Conservation (phyloP, 1,140 invertebrate genomes). For the Calephelis nemesis region DNA sequence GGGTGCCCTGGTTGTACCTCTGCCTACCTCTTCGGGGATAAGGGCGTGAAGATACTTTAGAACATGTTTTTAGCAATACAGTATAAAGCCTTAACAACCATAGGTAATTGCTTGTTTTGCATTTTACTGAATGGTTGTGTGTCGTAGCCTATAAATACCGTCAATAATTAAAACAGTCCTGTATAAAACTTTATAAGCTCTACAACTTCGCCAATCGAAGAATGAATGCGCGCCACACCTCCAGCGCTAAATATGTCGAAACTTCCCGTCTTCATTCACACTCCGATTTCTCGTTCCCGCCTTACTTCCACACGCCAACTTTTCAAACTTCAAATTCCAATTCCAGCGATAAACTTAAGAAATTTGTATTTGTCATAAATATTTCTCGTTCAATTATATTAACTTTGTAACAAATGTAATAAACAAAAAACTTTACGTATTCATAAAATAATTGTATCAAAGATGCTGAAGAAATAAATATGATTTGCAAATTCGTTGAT, state of each 20-base stretch:
- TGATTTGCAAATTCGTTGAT: too few relatives aligned
- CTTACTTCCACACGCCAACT: slow-evolving; percentile 33
- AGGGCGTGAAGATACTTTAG: too few relatives aligned
- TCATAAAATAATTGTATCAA: too few relatives aligned
- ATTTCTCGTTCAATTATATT: slow-evolving; percentile 3
- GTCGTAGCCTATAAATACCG: too few relatives aligned
- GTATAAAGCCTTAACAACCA: too few relatives aligned
- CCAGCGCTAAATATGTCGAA: slow-evolving; percentile 43
- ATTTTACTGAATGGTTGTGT: too few relatives aligned
- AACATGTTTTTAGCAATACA: too few relatives aligned
- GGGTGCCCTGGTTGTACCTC: too few relatives aligned
- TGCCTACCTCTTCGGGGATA: too few relatives aligned
- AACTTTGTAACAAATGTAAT: background rate
- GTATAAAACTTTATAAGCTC: slow-evolving; percentile 8
- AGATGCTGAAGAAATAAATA: too few relatives aligned
- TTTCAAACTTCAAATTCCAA: slow-evolving; percentile 31
- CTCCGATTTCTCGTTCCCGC: slow-evolving; percentile 39
- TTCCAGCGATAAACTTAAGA: slow-evolving; percentile 16
- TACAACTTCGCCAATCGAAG: slow-evolving; percentile 26
- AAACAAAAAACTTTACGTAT: too few relatives aligned
- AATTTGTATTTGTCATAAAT: slow-evolving; percentile 15
- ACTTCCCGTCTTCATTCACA: slow-evolving; percentile 39
- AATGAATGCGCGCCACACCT: slow-evolving; percentile 22
- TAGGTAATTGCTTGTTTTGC: too few relatives aligned
- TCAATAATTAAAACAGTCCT: background rate